A percentile compares a stretch with the other conserved stretches of the same genome.
phyloP scores from a whole-genome alignment of 1,140 invertebrate species.

The Trissolcus basalis region DNA sequence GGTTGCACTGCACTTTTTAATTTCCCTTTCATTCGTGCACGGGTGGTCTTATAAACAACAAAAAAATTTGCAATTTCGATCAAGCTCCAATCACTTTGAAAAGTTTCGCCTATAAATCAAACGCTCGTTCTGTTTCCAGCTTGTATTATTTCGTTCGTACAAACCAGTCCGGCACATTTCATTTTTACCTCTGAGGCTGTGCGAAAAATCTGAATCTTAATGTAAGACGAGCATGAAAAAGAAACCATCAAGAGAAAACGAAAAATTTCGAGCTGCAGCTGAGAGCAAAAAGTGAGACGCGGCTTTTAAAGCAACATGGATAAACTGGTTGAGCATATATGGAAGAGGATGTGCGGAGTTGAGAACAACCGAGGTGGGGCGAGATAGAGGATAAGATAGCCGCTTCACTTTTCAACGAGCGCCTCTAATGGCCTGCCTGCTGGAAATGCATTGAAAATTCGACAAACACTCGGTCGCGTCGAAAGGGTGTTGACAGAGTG shows the following conservation, averaged over 20 bases:
- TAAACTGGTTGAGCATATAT: conserved; percentile 35
- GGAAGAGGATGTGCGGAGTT: conserved; percentile 23
- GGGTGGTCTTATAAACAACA: background rate
- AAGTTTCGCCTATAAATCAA: no score
- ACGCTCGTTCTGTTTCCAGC: no score
- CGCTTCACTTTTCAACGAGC: conserved; percentile 24
- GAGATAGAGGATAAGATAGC: conserved; percentile 39
- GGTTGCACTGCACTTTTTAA: conserved; percentile 40
- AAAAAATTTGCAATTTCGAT: no score
- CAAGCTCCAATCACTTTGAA: no score
- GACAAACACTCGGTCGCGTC: no score
- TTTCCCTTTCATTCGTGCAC: conserved; percentile 6
- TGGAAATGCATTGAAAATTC: background rate
- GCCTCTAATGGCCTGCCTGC: conserved; percentile 6
- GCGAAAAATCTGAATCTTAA: no score
- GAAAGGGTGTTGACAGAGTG: conserved; percentile 37
- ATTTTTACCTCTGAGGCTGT: no score
- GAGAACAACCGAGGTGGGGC: conserved; percentile 24
- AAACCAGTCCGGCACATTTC: no score
- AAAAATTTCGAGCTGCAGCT: background rate
- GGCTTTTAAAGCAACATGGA: conserved; percentile 9
- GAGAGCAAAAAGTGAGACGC: conserved; percentile 5
- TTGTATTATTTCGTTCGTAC: no score
- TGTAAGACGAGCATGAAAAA: no score
- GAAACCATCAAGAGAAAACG: no score